Base-by-base conservation (phyloP, 2,113 vertebrate species). In the Dipodomys merriami region DNA sequence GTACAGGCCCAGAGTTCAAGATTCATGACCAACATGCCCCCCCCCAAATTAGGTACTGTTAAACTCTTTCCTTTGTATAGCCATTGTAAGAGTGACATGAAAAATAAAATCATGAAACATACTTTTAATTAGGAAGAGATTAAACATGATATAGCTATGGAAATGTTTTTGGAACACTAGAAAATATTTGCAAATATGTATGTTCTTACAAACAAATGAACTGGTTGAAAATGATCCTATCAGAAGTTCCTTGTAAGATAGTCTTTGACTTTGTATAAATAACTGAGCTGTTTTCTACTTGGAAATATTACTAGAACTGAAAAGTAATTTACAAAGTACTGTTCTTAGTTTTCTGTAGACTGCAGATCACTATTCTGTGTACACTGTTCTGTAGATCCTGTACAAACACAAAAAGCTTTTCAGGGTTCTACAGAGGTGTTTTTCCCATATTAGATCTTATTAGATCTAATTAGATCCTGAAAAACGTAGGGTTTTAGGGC, bases 141-240 rank as follows among this genome's bases (percentile, higher is more conserved):
- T 62, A 87, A 91, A 53, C 35, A 78, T 76, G 82, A 57, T 64
- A 19, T 81, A 77, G 72, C 91, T 30, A 33, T 88, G 12, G 83
- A 93, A 88, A 78, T 92, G 27, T 85, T 94, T 92, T 82, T 15
- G 19, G 86, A 78, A 74, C 13, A 64, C 83, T 91, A 88, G 53
- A 88, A 94, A 65, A 76, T 39, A 2, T 19, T 94, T 77, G 33
- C 27, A 84, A 29, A 53, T 83, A 30, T 57, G 46, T 94, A 78
- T 82, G 33, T 62, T 89, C 94, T 84, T 81, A 79, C 20, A 69
- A 53, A 62, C 60, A 73, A 91, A 82, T 57, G 53, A 20, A 5
- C 44, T 95, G 20, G 53, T 87, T 81, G 67, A 11, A 64, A 76
- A 57, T 80, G 33, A n/a, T 10, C 20, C 13, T 71, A 79, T 53